phyloP scores from a whole-genome alignment of 1,140 invertebrate species.

The Fopius arisanus region DNA sequence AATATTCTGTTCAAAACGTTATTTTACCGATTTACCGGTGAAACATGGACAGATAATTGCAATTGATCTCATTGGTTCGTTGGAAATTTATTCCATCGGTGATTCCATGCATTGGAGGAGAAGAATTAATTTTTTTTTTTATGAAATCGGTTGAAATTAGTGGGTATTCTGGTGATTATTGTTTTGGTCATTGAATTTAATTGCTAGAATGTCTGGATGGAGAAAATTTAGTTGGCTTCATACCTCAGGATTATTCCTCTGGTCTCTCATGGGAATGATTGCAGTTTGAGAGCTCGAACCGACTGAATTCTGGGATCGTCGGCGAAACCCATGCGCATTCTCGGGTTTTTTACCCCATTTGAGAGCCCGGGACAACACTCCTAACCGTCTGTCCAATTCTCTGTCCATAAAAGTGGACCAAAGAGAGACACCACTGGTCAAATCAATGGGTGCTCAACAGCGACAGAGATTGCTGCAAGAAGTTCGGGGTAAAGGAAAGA shows the following conservation, averaged over 20 bases:
- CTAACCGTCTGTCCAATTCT: background rate
- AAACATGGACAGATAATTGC: too few relatives aligned
- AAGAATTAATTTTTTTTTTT: too few relatives aligned
- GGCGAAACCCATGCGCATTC: constrained; percentile 4
- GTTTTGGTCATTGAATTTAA: too few relatives aligned
- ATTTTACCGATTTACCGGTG: too few relatives aligned
- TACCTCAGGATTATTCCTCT: background rate
- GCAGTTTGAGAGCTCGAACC: background rate
- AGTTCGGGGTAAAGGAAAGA: constrained; percentile 1
- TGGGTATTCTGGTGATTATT: too few relatives aligned
- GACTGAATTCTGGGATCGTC: constrained; percentile 12
- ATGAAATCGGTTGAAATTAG: too few relatives aligned
- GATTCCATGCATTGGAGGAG: too few relatives aligned
- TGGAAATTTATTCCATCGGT: too few relatives aligned
- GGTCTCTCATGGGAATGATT: constrained; percentile 1
- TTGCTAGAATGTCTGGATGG: background rate
- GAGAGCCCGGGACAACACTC: background rate
- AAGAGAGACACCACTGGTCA: background rate
- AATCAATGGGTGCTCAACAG: background rate
- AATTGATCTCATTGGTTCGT: too few relatives aligned
- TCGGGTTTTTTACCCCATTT: constrained; percentile 6
- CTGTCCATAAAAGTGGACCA: constrained; percentile 15
- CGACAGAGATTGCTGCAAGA: background rate
- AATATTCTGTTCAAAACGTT: background rate
- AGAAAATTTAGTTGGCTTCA: background rate